These are phyloP conservation scores for Delphinus delphis DNA, from an alignment of 2,113 vertebrate species.

Conservation along the genomic window DNA sequence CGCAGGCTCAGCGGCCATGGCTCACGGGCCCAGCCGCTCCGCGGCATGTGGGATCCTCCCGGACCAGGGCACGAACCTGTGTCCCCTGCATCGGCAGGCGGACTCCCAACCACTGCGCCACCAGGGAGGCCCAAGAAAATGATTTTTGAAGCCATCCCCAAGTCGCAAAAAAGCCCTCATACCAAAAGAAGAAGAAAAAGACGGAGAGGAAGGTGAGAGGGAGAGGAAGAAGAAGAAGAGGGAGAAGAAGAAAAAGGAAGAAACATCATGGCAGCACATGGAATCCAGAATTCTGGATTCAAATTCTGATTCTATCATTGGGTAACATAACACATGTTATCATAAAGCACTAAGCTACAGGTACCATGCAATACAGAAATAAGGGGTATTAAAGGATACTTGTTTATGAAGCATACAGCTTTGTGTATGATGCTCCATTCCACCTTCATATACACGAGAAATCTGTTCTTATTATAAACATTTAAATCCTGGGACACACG, in stretches of 20 bases:
- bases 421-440: background rate
- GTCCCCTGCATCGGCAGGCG: too few relatives aligned
- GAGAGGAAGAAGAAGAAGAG: background rate
- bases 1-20: too few relatives aligned
- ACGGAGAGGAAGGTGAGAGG: background rate
- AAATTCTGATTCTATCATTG: background rate
- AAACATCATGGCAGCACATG: background rate
- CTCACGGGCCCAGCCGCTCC: too few relatives aligned
- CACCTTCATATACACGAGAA: background rate
- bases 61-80: too few relatives aligned
- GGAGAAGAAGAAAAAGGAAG: background rate
- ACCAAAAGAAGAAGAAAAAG: background rate
- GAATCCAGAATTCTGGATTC: background rate
- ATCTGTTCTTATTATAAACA: background rate
- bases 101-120: too few relatives aligned
- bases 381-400: too few relatives aligned
- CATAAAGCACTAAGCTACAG: background rate
- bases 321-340: background rate
- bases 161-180: background rate
- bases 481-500: background rate
- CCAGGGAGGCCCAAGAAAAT: background rate
- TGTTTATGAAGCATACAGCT: background rate
- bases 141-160: background rate
- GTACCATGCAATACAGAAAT: background rate
- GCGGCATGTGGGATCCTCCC: too few relatives aligned